phyloP scores from a whole-genome alignment of 2,797 vertebrate species.

The Falco naumanni region DNA sequence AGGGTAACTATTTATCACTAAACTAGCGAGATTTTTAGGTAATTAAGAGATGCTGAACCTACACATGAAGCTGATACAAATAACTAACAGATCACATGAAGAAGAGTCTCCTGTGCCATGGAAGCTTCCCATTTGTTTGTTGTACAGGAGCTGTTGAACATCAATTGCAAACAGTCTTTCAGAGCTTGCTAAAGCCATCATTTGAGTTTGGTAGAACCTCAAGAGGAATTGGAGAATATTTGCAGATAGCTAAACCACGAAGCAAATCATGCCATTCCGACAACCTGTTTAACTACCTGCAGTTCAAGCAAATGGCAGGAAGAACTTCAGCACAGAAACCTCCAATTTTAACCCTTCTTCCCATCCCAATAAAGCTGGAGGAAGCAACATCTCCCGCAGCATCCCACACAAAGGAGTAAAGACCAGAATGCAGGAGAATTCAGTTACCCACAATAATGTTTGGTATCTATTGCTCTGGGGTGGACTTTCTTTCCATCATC shows the following conservation, averaged over 20 bases:
- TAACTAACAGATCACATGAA: background rate
- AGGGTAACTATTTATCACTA: background rate
- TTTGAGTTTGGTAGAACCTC: no score
- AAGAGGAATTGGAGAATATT: background rate
- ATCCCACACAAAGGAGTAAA: background rate
- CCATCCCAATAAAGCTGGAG: background rate
- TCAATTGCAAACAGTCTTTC: background rate
- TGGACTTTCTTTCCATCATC: background rate
- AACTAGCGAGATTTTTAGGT: background rate
- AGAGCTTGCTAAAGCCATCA: background rate
- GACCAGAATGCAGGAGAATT: background rate
- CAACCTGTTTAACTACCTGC: background rate
- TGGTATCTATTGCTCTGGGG: background rate
- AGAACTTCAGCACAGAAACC: background rate
- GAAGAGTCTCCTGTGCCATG: background rate
- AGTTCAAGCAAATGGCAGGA: background rate
- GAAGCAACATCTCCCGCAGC: background rate
- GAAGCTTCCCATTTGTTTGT: background rate
- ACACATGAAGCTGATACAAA: background rate
- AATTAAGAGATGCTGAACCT: background rate
- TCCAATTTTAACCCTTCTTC: background rate
- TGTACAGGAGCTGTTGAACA: background rate
- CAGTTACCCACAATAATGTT: accelerated
- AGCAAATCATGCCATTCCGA: background rate
- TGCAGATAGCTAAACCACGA: background rate